These are phyloP conservation scores for Clamator glandarius DNA, from an alignment of 2,797 vertebrate species.

Conservation along the genomic window DNA sequence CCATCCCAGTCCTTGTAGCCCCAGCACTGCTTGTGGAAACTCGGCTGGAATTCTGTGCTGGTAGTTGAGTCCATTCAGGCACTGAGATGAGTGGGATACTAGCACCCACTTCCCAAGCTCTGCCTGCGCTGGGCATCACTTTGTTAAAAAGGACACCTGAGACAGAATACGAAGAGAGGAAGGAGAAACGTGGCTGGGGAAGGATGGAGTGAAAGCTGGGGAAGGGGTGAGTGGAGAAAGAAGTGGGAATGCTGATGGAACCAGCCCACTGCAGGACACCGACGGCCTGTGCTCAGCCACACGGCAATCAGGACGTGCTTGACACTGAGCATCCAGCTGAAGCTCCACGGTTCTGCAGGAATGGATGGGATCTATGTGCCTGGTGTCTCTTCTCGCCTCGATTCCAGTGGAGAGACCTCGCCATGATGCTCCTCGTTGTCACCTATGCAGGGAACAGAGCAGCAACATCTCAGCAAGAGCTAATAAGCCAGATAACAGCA, in stretches of 20 bases:
- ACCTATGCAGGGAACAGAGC: slow-evolving; percentile 43
- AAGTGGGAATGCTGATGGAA: not conserved
- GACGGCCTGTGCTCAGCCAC: not conserved
- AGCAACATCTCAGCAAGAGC: not conserved
- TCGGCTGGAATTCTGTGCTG: fast-evolving
- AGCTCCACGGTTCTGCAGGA: not conserved
- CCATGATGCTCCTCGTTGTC: not conserved
- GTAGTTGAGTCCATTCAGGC: fast-evolving
- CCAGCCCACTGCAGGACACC: not conserved
- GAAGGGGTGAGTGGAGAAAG: not conserved
- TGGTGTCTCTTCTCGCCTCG: not conserved
- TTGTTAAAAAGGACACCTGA: not conserved
- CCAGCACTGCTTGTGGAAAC: not conserved
- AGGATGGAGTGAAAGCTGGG: not conserved
- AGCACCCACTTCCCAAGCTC: not conserved
- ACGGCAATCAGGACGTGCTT: fast-evolving
- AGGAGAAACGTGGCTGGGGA: not conserved
- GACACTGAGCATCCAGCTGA: not conserved
- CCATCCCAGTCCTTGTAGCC: fast-evolving
- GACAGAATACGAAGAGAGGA: not conserved
- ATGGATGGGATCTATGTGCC: not conserved
- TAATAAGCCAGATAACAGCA: not conserved
- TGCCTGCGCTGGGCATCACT: not conserved
- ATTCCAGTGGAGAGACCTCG: not conserved
- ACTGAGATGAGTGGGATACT: fast-evolving